phyloP scores from a whole-genome alignment of 2,888 invertebrate species.

The Scotopteryx bipunctaria region DNA sequence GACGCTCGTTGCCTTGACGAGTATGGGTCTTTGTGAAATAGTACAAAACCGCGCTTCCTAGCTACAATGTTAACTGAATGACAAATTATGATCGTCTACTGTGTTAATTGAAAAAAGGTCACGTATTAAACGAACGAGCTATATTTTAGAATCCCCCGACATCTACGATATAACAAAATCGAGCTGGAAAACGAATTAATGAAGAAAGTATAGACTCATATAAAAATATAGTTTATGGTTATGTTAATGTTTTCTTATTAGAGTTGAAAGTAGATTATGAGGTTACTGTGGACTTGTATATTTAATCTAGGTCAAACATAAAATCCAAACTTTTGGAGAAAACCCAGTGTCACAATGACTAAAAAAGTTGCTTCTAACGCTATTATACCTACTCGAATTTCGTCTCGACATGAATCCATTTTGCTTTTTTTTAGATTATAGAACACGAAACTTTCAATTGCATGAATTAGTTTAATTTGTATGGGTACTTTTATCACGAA shows the following conservation, averaged over 20 bases:
- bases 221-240: slow-evolving; percentile 20
- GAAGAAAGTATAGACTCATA: slow-evolving; percentile 14
- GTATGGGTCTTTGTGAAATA: slow-evolving; percentile 57
- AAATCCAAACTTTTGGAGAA: slow-evolving; percentile 29
- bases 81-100: slow-evolving; percentile 60
- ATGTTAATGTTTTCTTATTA: slow-evolving; percentile 21
- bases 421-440: slow-evolving; percentile 33
- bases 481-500: background rate
- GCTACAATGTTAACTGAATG: slow-evolving; percentile 64
- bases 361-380: slow-evolving; percentile 31
- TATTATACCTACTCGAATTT: too few relatives aligned
- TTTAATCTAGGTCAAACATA: slow-evolving; percentile 27
- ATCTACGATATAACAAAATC: background rate
- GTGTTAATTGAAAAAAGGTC: slow-evolving; percentile 67
- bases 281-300: slow-evolving; percentile 32
- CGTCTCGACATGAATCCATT: slow-evolving; percentile 19
- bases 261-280: slow-evolving; percentile 33
- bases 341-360: slow-evolving; percentile 17
- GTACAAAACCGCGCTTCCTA: slow-evolving; percentile 61
- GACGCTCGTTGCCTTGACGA: slow-evolving; percentile 60
- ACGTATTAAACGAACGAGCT: slow-evolving; percentile 25
- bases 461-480: too few relatives aligned
- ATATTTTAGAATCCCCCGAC: slow-evolving; percentile 6
- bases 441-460: slow-evolving; percentile 23
- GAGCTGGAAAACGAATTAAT: slow-evolving; percentile 11